These are phyloP conservation scores for Elegia similella DNA, from an alignment of 2,888 invertebrate genomes.

Conservation along the genomic window DNA sequence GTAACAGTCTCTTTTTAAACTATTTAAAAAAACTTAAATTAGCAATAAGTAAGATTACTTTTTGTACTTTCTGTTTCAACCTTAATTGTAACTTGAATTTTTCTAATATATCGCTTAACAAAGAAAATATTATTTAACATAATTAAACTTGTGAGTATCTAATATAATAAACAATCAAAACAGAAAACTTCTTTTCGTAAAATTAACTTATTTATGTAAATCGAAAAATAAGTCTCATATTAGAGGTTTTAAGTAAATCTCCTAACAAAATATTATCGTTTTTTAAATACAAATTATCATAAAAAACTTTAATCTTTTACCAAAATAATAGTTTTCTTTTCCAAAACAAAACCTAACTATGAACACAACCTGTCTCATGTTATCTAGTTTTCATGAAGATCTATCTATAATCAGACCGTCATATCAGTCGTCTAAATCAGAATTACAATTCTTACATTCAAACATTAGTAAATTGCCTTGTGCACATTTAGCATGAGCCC, in stretches of 20 bases:
- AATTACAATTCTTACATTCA: slow-evolving; percentile 20
- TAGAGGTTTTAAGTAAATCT: neutral
- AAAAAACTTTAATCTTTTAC: no score
- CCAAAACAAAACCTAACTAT: no score
- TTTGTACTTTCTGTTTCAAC: slow-evolving; percentile 14
- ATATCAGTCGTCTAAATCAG: slow-evolving; percentile 19
- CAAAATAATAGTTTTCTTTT: no score
- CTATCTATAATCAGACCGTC: neutral
- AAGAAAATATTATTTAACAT: no score
- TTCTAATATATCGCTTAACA: no score
- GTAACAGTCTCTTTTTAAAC: slow-evolving; percentile 12
- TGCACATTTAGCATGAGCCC: slow-evolving; percentile 21
- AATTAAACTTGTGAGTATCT: neutral
- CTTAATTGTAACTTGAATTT: slow-evolving; percentile 6
- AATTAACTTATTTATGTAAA: no score
- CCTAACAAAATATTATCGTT: neutral
- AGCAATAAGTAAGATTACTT: slow-evolving; percentile 14
- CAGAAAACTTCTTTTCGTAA: no score
- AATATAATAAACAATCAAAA: no score
- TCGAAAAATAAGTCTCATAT: no score
- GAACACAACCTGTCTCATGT: no score
- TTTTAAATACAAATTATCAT: no score
- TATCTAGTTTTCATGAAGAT: no score
- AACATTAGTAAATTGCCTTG: slow-evolving; percentile 16
- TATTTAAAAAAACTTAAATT: slow-evolving; percentile 7